Evolutionary conservation across 2,113 vertebrate species (phyloP).

Genomic region (Myotis lucifugus): DNA sequence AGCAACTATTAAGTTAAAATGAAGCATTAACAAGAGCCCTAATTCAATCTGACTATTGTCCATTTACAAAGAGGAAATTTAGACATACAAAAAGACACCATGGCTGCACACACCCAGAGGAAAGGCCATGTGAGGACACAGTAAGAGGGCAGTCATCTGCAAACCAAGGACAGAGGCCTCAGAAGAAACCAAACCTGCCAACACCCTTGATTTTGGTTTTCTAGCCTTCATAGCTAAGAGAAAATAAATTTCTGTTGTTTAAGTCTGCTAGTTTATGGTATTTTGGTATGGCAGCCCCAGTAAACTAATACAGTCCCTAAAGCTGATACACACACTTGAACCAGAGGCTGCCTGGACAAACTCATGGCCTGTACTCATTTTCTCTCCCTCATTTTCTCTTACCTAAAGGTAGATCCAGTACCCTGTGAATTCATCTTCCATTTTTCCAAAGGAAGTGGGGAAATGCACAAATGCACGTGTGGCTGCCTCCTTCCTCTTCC

Average conservation of each 20-base stretch:
- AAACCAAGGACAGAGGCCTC: background rate
- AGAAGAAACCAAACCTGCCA: background rate
- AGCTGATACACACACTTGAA: too few relatives aligned
- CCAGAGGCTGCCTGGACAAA: background rate
- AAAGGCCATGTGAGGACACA: background rate
- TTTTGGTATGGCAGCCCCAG: background rate
- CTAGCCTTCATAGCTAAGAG: background rate
- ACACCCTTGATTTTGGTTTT: background rate
- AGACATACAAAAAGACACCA: background rate
- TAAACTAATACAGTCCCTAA: background rate
- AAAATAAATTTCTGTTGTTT: background rate
- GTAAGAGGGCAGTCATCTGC: background rate
- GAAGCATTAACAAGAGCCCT: background rate
- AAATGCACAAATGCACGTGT: background rate
- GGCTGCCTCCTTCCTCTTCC: background rate
- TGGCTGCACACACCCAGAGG: background rate
- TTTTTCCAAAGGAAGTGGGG: background rate
- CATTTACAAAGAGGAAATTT: background rate
- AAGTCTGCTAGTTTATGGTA: background rate
- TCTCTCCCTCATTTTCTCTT: background rate
- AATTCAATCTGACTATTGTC: background rate
- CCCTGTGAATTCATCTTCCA: background rate
- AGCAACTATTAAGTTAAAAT: background rate
- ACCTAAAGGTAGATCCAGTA: background rate
- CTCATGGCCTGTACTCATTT: background rate